phyloP scores from a whole-genome alignment of 2,113 vertebrate species.

The Nothocercus nigrocapillus region DNA sequence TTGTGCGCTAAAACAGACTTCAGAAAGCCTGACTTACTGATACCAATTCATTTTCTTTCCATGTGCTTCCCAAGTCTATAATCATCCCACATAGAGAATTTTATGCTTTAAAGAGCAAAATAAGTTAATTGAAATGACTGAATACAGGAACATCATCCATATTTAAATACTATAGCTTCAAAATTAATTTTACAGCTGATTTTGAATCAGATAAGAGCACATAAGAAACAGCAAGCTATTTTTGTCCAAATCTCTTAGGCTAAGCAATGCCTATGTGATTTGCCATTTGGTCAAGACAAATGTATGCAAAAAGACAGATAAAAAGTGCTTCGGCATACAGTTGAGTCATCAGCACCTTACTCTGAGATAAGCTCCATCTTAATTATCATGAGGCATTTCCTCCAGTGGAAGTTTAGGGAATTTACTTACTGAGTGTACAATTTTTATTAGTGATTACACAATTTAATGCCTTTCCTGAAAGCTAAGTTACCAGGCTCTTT shows the following conservation, averaged over 20 bases:
- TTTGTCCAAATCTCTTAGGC: neutral
- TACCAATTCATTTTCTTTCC: neutral
- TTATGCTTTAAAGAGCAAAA: neutral
- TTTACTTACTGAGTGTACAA: neutral
- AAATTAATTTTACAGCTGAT: neutral
- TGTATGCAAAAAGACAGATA: neutral
- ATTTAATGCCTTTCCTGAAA: constrained; percentile 11
- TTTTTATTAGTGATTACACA: constrained; percentile 34
- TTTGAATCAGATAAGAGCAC: neutral
- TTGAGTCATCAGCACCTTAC: neutral
- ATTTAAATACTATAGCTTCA: neutral
- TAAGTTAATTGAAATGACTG: neutral
- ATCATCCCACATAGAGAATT: neutral
- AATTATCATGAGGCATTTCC: neutral
- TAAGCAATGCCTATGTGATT: neutral
- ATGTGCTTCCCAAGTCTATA: neutral
- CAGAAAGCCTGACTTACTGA: neutral
- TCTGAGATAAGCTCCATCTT: neutral
- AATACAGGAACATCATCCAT: neutral
- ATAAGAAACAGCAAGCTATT: neutral
- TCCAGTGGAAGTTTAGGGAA: neutral
- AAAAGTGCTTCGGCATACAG: neutral
- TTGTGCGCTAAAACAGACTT: neutral
- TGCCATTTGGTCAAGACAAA: neutral
- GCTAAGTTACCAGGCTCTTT: neutral